Percentiles rank a stretch among this genome's conserved stretches.
phyloP scores from a whole-genome alignment of 2,888 invertebrate species.

The Chorisops tibialis region DNA sequence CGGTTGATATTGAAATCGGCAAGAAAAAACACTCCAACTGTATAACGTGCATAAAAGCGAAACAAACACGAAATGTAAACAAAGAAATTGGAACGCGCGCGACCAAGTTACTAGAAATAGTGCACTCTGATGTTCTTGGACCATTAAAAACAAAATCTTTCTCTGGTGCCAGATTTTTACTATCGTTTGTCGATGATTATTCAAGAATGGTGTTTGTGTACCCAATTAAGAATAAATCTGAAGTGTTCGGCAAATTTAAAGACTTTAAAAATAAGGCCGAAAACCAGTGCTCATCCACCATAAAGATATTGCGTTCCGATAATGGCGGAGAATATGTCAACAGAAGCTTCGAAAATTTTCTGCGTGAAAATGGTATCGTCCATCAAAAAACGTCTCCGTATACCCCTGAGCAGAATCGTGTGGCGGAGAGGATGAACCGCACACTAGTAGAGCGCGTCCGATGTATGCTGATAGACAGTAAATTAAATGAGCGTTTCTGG shows the following conservation, averaged over 20 bases:
- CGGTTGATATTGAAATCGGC: constrained; percentile 27
- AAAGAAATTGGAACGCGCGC: constrained; percentile 33
- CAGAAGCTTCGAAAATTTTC: too few species aligned
- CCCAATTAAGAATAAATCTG: constrained; percentile 33
- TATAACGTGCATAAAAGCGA: constrained; percentile 37
- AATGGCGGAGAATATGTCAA: constrained; percentile 34
- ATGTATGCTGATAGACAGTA: too few species aligned
- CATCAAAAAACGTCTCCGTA: too few species aligned
- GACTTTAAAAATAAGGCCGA: constrained; percentile 34
- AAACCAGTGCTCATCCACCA: constrained; percentile 33
- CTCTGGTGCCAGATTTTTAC: constrained; percentile 42
- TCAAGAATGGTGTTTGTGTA: constrained; percentile 32
- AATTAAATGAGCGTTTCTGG: too few species aligned
- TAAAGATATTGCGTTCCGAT: constrained; percentile 34
- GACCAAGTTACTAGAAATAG: constrained; percentile 37
- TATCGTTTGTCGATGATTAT: constrained; percentile 45
- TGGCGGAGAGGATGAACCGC: too few species aligned
- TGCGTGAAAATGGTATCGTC: too few species aligned
- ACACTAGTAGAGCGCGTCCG: constrained; percentile 35
- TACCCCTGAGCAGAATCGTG: too few species aligned
- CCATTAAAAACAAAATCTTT: constrained; percentile 42
- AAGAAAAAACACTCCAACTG: constrained; percentile 29
- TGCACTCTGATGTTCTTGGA: constrained; percentile 46
- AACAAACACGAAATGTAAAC: constrained; percentile 36
- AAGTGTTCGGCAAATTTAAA: constrained; percentile 33